Conservation (phyloP, 1,140 invertebrate species). For the Drosophila sturtevanti region DNA sequence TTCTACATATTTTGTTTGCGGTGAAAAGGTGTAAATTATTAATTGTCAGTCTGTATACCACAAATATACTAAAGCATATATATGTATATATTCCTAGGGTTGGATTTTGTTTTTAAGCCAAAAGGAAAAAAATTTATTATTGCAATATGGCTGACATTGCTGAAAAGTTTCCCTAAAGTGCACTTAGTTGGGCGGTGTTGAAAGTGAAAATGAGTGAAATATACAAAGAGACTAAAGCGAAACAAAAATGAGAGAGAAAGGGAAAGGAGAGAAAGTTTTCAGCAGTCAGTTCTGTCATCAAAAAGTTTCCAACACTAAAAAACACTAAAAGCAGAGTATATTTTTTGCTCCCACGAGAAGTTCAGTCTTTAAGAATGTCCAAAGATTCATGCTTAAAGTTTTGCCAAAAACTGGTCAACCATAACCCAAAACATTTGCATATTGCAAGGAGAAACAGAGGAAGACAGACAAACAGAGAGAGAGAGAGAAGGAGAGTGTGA, state of each 20-base stretch:
- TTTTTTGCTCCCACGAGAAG: not conserved
- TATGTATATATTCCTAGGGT: not conserved
- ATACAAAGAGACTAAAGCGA: slow-evolving; percentile 12
- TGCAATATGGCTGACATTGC: slow-evolving; percentile 24
- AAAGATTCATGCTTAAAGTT: slow-evolving; percentile 3
- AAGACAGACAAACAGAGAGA: not conserved
- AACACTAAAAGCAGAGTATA: not conserved
- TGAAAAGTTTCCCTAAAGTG: slow-evolving; percentile 29
- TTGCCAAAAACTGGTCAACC: not conserved
- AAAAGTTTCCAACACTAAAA: slow-evolving; percentile 23
- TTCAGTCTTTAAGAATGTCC: not conserved
- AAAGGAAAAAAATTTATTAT: slow-evolving; percentile 16
- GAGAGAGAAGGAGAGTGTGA: not conserved
- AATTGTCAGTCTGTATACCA: slow-evolving; percentile 20
- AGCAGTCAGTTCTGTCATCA: slow-evolving; percentile 1
- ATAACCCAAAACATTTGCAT: slow-evolving; percentile 13
- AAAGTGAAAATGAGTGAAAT: slow-evolving; percentile 35
- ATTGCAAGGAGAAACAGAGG: too few relatives aligned
- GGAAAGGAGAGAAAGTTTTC: slow-evolving; percentile 34
- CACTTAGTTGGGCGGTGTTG: slow-evolving; percentile 13
- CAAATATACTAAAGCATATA: too few relatives aligned
- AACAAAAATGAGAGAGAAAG: not conserved
- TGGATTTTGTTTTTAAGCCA: slow-evolving; percentile 6
- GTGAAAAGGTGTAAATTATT: slow-evolving; percentile 43
- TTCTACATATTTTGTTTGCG: slow-evolving; percentile 27